Conservation (phyloP, 2,888 invertebrate genomes). For the Lutraria lutraria region DNA sequence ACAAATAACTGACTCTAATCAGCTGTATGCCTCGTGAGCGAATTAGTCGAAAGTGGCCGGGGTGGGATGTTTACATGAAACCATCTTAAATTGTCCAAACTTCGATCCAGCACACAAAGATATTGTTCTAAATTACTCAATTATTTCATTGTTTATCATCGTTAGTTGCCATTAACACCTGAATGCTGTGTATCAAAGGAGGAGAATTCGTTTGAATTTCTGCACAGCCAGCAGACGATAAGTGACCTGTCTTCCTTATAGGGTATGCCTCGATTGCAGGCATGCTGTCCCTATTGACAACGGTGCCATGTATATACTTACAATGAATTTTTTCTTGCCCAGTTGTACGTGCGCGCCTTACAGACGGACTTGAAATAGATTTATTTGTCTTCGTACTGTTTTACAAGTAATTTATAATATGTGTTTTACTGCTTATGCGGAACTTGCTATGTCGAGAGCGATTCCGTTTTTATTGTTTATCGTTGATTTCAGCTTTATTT, state of each 20-base stretch:
- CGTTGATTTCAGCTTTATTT: neutral
- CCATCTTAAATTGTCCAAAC: constrained; percentile 71
- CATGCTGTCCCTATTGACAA: neutral
- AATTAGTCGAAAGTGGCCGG: constrained; percentile 51
- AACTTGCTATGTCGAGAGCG: neutral
- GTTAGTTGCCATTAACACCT: constrained; percentile 39
- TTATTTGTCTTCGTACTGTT: too few species aligned
- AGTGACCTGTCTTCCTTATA: constrained; percentile 17
- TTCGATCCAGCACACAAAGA: constrained; percentile 52
- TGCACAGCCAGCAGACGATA: constrained; percentile 25
- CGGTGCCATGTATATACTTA: neutral
- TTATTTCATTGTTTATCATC: constrained; percentile 60
- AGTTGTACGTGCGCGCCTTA: neutral
- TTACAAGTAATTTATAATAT: too few species aligned
- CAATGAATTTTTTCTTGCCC: neutral
- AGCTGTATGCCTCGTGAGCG: constrained; percentile 18
- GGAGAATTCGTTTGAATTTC: constrained; percentile 27
- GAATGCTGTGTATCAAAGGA: constrained; percentile 40
- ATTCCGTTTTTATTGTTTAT: neutral
- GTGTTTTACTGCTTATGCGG: neutral
- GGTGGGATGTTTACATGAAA: constrained; percentile 73
- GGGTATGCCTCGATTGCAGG: neutral
- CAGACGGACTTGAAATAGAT: neutral
- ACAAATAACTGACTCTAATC: constrained; percentile 29
- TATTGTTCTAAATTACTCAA: constrained; percentile 69